Evolutionary conservation across 2,797 vertebrate species (phyloP).

Genomic region (Acipenser oxyrinchus): DNA sequence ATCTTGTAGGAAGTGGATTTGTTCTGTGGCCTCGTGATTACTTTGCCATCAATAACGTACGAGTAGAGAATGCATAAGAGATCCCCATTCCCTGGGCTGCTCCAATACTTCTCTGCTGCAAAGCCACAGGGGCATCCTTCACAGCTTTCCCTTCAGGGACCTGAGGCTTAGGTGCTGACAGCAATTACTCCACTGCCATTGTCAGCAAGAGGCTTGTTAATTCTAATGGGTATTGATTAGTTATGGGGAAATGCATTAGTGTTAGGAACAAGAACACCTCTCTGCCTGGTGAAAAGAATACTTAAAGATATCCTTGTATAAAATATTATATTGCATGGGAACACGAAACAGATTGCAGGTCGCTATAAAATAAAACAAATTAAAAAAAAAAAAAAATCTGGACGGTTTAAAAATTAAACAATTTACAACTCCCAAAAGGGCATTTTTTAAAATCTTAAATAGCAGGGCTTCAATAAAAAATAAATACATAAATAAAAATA

Average conservation of each 20-base stretch:
- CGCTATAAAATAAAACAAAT: slow-evolving; percentile 31
- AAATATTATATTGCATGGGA: slow-evolving; percentile 8
- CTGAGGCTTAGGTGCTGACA: slow-evolving; percentile 43
- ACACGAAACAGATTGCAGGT: slow-evolving; percentile 32
- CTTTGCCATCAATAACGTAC: slow-evolving; percentile 67
- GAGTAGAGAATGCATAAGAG: slow-evolving; percentile 55
- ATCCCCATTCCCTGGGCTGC: slow-evolving; percentile 41
- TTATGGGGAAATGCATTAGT: slow-evolving; percentile 44
- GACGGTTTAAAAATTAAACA: too few relatives aligned
- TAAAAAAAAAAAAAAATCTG: too few relatives aligned
- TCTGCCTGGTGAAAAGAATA: not conserved
- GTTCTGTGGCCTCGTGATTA: slow-evolving; percentile 63
- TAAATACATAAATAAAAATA: too few relatives aligned
- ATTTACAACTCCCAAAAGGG: too few relatives aligned
- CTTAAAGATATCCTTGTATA: too few relatives aligned
- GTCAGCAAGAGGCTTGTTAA: slow-evolving; percentile 53
- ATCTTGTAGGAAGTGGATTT: slow-evolving; percentile 65
- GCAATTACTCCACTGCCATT: slow-evolving; percentile 56
- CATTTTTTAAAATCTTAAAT: too few relatives aligned
- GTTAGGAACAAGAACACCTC: slow-evolving; percentile 23
- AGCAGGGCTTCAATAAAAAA: too few relatives aligned
- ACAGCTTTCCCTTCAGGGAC: slow-evolving; percentile 27
- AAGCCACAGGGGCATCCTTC: slow-evolving; percentile 23
- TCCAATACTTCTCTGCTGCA: slow-evolving; percentile 26
- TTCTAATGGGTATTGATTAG: slow-evolving; percentile 61